These are phyloP conservation scores for Agrypnia vestita DNA, from an alignment of 1,140 invertebrate species.

Conservation along the genomic window DNA sequence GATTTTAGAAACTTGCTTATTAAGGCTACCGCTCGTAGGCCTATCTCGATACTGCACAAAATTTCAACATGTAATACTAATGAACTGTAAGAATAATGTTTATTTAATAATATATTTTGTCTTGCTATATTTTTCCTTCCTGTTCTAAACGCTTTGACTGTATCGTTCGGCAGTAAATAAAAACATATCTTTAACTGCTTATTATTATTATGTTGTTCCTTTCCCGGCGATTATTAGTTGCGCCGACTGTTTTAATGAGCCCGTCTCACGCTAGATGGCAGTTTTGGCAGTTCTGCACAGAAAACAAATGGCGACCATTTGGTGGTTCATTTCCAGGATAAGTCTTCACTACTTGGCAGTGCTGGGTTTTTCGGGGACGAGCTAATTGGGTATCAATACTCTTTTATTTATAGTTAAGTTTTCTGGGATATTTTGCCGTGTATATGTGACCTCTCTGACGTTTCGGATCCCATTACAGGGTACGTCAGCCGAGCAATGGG, in stretches of 20 bases:
- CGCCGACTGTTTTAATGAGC: conserved; percentile 37
- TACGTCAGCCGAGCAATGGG: too few species aligned
- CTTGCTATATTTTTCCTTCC: background rate
- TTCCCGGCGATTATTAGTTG: conserved; percentile 30
- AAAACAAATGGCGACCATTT: conserved; percentile 38
- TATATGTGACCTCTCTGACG: too few species aligned
- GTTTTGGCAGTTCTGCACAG: conserved; percentile 36
- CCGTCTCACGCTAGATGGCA: conserved; percentile 37
- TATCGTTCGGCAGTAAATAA: conserved; percentile 37
- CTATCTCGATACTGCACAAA: too few species aligned
- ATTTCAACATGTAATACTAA: too few species aligned
- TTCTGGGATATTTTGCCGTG: too few species aligned
- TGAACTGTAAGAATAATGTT: too few species aligned
- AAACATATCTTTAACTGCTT: conserved; percentile 39
- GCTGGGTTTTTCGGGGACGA: background rate
- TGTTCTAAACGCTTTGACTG: conserved; percentile 7
- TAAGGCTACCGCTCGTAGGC: too few species aligned
- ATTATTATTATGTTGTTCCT: conserved; percentile 21
- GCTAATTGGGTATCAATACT: conserved; percentile 25
- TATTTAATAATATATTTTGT: too few species aligned
- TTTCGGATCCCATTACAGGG: too few species aligned
- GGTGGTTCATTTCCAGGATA: conserved; percentile 37
- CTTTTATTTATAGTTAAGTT: too few species aligned
- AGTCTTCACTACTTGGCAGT: conserved; percentile 11
- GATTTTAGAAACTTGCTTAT: too few species aligned